Base-by-base conservation (phyloP, 2,888 invertebrate species). In the Hirtodrosophila duncani region DNA sequence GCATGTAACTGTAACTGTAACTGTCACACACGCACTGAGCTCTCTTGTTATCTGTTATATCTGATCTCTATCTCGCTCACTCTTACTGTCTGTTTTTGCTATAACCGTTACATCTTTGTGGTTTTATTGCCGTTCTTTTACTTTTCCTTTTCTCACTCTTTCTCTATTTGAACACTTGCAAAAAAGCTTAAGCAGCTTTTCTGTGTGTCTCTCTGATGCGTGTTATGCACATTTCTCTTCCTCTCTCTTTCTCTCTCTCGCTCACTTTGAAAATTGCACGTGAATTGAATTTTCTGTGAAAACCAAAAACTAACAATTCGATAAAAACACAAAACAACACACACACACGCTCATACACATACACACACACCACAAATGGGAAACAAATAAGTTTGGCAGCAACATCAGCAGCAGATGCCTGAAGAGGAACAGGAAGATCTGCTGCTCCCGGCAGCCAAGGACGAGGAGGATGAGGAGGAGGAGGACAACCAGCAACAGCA, bases 401-500 rank as follows among this genome's bases (percentile, higher is more conserved):
- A 93, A 2, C 94, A 95, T 3, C 94, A 94, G 0, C 36, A 96
- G 95, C 45, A 87, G 89, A n/a, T n/a, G n/a, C n/a, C n/a, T n/a
- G n/a, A n/a, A n/a, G n/a, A n/a, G n/a, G n/a, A n/a, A n/a, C n/a
- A n/a, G n/a, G n/a, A n/a, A n/a, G 58, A 57, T 5, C 42, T 42
- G 7, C 41, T 49, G 7, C 27, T 37, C 3, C 7, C 17, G 26
- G 42, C 43, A 13, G 52, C 34, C 9, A n/a, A 14, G 7, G 37
- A 49, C n/a, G 30, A 42, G 3, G 44, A 57, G 9, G 33, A 44
- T 6, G 13, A 11, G 2, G 23, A 18, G 0, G 11, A 37, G 5
- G 20, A 38, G 11, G 24, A 31, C 17, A 20, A 31, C 20, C 21
- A 31, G 10, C 23, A 41, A 10, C 27, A 20, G 21, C 7, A 21